Percentiles rank a stretch among this genome's conserved stretches.
Evolutionary conservation across 2,797 vertebrate genomes (phyloP).

Genomic region (Myotis pilosus): DNA sequence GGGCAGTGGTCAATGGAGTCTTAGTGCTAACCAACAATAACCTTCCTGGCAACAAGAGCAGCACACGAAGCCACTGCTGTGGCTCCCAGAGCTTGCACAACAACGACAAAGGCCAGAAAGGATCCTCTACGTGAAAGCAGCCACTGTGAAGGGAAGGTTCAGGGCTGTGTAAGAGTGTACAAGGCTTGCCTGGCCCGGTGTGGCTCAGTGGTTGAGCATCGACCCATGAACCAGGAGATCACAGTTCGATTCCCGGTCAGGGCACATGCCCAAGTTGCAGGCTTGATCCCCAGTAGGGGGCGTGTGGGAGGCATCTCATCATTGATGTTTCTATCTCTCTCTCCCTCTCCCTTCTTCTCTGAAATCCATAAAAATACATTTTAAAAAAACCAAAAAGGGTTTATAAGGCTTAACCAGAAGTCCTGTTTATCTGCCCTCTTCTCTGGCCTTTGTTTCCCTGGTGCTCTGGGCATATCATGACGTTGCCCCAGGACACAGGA

Average conservation of each 20-base stretch:
- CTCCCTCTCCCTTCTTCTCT: background rate
- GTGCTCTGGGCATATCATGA: background rate
- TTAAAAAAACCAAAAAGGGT: background rate
- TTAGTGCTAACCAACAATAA: no score
- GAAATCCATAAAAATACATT: background rate
- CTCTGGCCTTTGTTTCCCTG: background rate
- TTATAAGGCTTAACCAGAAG: background rate
- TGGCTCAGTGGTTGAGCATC: background rate
- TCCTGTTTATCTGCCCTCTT: background rate
- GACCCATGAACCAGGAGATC: background rate
- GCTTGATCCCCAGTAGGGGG: background rate
- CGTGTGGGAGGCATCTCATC: background rate
- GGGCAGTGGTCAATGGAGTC: no score
- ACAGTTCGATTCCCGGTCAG: background rate
- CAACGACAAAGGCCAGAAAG: no score
- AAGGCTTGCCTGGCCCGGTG: no score
- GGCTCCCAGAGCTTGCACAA: no score
- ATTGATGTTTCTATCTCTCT: background rate
- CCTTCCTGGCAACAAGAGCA: no score
- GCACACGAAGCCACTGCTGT: no score
- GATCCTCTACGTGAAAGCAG: no score
- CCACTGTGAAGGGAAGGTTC: no score
- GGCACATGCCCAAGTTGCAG: background rate
- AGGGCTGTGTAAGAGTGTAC: no score
- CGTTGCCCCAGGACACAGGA: background rate